phyloP scores from a whole-genome alignment of 2,797 vertebrate genomes.

The Enteromius afrohamiltoni region DNA sequence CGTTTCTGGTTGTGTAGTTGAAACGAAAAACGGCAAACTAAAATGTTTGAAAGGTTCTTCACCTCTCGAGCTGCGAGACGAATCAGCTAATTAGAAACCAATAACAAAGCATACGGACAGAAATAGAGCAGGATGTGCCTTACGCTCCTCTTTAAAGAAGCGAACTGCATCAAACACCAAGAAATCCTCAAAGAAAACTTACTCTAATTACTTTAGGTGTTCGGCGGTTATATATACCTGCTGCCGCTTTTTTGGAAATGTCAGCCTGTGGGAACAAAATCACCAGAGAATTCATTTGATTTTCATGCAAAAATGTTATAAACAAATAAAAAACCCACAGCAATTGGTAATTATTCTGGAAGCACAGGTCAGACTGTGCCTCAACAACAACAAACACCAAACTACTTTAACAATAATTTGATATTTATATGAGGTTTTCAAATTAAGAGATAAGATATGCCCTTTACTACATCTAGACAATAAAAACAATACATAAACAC shows the following conservation, averaged over 20 bases:
- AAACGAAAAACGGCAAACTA: background rate
- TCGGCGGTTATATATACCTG: background rate
- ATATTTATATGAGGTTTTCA: background rate
- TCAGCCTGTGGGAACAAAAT: background rate
- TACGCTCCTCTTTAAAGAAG: background rate
- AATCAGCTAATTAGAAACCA: conserved; percentile 19
- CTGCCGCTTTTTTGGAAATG: background rate
- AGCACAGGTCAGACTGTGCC: background rate
- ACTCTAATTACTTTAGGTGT: conserved; percentile 21
- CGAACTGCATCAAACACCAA: background rate
- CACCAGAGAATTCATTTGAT: background rate
- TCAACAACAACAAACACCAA: background rate
- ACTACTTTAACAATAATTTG: background rate
- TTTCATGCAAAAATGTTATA: background rate
- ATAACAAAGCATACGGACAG: background rate
- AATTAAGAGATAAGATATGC: background rate
- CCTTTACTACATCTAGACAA: background rate
- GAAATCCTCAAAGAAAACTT: conserved; percentile 1
- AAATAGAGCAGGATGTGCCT: background rate
- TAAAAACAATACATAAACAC: background rate
- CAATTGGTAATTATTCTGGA: background rate
- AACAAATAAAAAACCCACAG: background rate
- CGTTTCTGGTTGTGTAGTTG: background rate
- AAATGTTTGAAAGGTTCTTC: background rate
- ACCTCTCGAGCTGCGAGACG: background rate